Conservation (phyloP, 2,113 vertebrate species). For the Leptodactylus fuscus region DNA sequence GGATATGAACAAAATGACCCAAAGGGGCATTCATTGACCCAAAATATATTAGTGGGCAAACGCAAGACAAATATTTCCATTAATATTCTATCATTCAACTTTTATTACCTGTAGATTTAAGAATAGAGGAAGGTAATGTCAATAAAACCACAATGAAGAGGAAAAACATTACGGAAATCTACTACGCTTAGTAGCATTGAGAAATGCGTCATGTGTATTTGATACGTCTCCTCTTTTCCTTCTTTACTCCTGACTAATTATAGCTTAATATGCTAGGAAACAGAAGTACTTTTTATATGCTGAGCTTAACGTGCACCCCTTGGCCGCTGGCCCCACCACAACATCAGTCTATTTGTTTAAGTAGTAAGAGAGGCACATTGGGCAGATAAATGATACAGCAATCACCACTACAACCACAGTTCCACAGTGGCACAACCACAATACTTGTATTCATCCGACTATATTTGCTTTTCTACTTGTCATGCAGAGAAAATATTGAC, state of each 20-base stretch:
- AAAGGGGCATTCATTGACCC: too few species aligned
- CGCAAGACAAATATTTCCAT: not conserved
- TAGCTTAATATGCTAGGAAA: constrained; percentile 69
- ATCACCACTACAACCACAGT: constrained; percentile 69
- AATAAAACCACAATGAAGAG: constrained; percentile 15
- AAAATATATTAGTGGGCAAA: constrained; percentile 7
- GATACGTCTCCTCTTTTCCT: constrained; percentile 55
- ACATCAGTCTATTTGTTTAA: constrained; percentile 70
- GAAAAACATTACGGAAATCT: constrained; percentile 40
- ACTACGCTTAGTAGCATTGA: constrained; percentile 3
- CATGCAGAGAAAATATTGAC: constrained; percentile 59
- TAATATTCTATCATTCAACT: not conserved
- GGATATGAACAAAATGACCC: too few species aligned
- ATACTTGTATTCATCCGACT: constrained; percentile 78
- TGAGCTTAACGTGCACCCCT: constrained; percentile 61
- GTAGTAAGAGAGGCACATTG: constrained; percentile 68
- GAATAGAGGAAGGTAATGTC: not conserved
- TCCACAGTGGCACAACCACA: constrained; percentile 73
- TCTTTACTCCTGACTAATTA: constrained; percentile 68
- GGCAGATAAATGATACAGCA: constrained; percentile 80
- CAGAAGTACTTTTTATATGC: constrained; percentile 69
- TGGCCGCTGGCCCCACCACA: constrained; percentile 72
- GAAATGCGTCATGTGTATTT: constrained; percentile 51
- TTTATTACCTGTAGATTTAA: not conserved
- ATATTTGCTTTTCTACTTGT: constrained; percentile 67